These are phyloP conservation scores for Poecilus cupreus DNA, from an alignment of 2,888 invertebrate genomes.

Conservation along the genomic window DNA sequence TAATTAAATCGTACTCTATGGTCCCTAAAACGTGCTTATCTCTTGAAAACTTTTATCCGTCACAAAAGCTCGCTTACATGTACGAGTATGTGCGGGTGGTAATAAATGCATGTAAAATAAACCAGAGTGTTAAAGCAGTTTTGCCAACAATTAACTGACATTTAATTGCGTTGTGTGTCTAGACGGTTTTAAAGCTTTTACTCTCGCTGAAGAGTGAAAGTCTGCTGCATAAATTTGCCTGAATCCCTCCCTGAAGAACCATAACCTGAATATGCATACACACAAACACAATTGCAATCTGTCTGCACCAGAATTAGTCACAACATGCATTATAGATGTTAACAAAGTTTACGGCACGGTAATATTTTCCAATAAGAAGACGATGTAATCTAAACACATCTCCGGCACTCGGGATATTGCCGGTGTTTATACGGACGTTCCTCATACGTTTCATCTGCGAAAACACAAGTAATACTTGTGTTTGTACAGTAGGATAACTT, in stretches of 20 bases:
- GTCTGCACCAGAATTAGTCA: slow-evolving; percentile 50
- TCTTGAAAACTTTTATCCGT: background rate
- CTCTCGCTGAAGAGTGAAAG: slow-evolving; percentile 41
- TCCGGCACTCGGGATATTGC: background rate
- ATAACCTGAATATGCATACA: slow-evolving; percentile 47
- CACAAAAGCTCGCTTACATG: too few species aligned
- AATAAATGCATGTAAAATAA: background rate
- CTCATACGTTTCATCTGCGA: slow-evolving; percentile 36
- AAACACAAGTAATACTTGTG: slow-evolving; percentile 6
- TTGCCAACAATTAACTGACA: slow-evolving; percentile 3
- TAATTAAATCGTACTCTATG: too few species aligned
- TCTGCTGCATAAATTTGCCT: slow-evolving; percentile 35
- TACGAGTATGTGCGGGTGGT: too few species aligned
- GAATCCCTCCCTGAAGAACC: slow-evolving; percentile 35
- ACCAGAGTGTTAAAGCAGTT: background rate
- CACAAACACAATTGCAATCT: slow-evolving; percentile 36
- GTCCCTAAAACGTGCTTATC: too few species aligned
- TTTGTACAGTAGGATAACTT: background rate
- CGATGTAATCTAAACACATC: slow-evolving; percentile 46
- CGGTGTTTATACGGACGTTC: slow-evolving; percentile 38
- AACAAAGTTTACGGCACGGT: slow-evolving; percentile 47
- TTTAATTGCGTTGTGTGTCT: slow-evolving; percentile 41
- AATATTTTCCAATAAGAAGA: slow-evolving; percentile 49
- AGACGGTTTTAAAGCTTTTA: slow-evolving; percentile 39
- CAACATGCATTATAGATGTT: slow-evolving; percentile 45